Base-by-base conservation (phyloP, 2,797 vertebrate species). In the Carcharodon carcharias region DNA sequence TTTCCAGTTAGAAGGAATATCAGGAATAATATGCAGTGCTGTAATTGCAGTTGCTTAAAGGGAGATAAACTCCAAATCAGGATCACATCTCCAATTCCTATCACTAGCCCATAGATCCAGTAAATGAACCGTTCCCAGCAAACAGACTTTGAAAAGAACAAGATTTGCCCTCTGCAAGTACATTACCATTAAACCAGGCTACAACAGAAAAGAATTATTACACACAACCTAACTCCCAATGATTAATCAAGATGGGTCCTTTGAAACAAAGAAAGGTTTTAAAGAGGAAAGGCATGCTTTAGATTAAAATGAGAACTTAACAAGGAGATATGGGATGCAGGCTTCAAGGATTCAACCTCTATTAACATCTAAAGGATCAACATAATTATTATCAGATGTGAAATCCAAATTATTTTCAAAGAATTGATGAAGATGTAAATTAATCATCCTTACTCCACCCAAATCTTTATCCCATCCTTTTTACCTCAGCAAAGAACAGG, bases 251-350 rank as follows among this genome's bases (percentile, higher is more conserved):
- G 63, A 67, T 91, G 88, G 88, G 61, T 93, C 23, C 91, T 45
- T 85, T 93, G 63, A 93, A 93, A 93, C 63, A 93, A 93, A 67
- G 63, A 40, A n/a, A 28, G 91, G 63, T 45, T 93, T 91, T 65
- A 63, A 93, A 65, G 63, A 93, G 91, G 63, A 93, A 93, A 93
- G 91, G 91, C 91, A 45, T 45, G 91, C 91, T 93, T 93, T 45
- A 93, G 91, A 67, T 93, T 93, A 93, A 93, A 67, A 93, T 93
- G 91, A 67, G 91, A 93, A 93, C 21, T 93, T 93, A 93, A 93
- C 91, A 93, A 93, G 91, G 91, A 93, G 91, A 45, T 93, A 67
- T 65, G 91, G 67, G 91, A 93, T 45, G 91, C 61, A 67, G 91
- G 63, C 91, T 93, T 93, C 63, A 93, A 45, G 91, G 91, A 67